These are phyloP conservation scores for Cyclargus thomasi DNA, from an alignment of 1,140 invertebrate species.

Conservation along the genomic window DNA sequence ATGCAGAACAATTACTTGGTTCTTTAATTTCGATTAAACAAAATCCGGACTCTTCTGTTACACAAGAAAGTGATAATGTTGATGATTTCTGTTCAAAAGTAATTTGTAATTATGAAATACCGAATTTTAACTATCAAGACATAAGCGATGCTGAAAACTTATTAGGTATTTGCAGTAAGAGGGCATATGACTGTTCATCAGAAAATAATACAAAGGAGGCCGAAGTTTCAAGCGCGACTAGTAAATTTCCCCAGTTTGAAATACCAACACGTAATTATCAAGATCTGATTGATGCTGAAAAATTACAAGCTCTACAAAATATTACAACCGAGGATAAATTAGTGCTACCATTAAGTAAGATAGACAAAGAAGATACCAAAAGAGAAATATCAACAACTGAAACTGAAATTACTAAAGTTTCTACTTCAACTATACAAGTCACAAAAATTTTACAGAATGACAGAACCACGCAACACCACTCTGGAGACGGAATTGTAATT, in stretches of 20 bases:
- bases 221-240: background rate
- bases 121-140: slow-evolving; percentile 35
- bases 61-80: background rate
- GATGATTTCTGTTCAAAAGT: background rate
- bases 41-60: background rate
- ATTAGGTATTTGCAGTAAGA: slow-evolving; percentile 16
- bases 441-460: background rate
- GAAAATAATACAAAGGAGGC: background rate
- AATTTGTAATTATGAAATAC: slow-evolving; percentile 21
- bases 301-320: slow-evolving; percentile 16
- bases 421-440: background rate
- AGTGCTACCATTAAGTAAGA: background rate
- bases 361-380: background rate
- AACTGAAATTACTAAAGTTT: too few species aligned
- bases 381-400: background rate
- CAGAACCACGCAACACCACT: background rate
- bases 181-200: background rate
- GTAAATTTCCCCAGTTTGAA: slow-evolving; percentile 7
- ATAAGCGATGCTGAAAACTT: slow-evolving; percentile 37
- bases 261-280: slow-evolving; percentile 5
- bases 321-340: background rate
- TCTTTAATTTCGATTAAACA: slow-evolving; percentile 1
- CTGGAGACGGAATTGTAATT: background rate
- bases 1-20: slow-evolving; percentile 29
- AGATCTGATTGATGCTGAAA: slow-evolving; percentile 19